phyloP scores from a whole-genome alignment of 2,888 invertebrate genomes.

The Dinocampus coccinellae region DNA sequence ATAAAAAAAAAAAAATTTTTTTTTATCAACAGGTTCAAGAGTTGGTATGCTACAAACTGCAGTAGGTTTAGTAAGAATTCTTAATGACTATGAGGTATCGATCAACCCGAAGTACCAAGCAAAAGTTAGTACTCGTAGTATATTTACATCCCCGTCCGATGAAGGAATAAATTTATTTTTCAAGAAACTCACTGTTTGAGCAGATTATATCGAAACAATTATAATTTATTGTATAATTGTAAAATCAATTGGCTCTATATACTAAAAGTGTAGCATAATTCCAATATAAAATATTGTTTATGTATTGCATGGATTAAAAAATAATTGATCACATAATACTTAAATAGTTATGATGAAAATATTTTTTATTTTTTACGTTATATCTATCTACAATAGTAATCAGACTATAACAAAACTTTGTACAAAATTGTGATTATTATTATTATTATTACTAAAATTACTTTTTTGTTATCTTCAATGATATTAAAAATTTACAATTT shows the following conservation, averaged over 20 bases:
- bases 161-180: conserved; percentile 47
- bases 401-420: neutral
- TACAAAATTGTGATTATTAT: neutral
- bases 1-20: neutral
- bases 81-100: conserved; percentile 53
- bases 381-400: neutral
- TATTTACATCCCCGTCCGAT: conserved; percentile 48
- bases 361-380: neutral
- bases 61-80: conserved; percentile 53
- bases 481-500: conserved; percentile 43
- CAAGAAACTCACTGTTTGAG: conserved; percentile 33
- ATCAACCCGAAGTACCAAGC: conserved; percentile 45
- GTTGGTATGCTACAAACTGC: conserved; percentile 52
- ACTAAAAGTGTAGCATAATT: no score
- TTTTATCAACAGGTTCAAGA: conserved; percentile 48
- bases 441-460: neutral
- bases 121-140: conserved; percentile 39
- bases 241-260: neutral
- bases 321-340: neutral
- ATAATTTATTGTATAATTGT: neutral
- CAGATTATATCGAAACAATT: neutral
- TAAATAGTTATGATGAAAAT: neutral
- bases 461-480: no score
- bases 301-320: neutral
- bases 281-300: no score